Evolutionary conservation across 2,113 vertebrate genomes (phyloP).

Genomic region (Lepus europaeus): DNA sequence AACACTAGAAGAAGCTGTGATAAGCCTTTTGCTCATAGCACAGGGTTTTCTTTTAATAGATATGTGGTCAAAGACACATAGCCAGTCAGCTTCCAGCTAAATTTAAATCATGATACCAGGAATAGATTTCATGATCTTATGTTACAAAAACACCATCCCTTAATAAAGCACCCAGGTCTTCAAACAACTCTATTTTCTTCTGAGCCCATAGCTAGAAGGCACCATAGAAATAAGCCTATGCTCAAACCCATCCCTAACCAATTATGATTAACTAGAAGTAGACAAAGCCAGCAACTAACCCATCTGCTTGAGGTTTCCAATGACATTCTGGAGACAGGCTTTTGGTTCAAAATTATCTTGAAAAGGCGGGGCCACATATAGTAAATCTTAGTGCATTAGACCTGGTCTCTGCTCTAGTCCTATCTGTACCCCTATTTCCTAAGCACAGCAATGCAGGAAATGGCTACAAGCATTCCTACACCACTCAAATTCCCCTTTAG

Average conservation of each 20-base stretch:
- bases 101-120: constrained; percentile 71
- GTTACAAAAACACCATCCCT: constrained; percentile 68
- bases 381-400: neutral
- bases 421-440: neutral
- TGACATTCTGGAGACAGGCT: constrained; percentile 21
- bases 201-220: constrained; percentile 14
- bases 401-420: neutral
- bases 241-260: neutral
- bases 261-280: neutral
- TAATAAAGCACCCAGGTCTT: constrained; percentile 32
- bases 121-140: constrained; percentile 75
- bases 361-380: neutral
- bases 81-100: constrained; percentile 66
- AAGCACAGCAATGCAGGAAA: neutral
- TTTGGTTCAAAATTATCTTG: neutral
- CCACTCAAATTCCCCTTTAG: neutral
- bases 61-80: constrained; percentile 64
- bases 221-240: neutral
- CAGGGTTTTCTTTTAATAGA: constrained; percentile 75
- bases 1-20: constrained; percentile 45
- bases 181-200: constrained; percentile 71
- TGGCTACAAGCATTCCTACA: neutral
- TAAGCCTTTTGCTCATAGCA: constrained; percentile 51
- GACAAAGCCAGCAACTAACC: neutral
- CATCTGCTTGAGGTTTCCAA: neutral